Evolutionary conservation across 2,888 invertebrate species (phyloP).

Genomic region (Drosophila acutilabella): DNA sequence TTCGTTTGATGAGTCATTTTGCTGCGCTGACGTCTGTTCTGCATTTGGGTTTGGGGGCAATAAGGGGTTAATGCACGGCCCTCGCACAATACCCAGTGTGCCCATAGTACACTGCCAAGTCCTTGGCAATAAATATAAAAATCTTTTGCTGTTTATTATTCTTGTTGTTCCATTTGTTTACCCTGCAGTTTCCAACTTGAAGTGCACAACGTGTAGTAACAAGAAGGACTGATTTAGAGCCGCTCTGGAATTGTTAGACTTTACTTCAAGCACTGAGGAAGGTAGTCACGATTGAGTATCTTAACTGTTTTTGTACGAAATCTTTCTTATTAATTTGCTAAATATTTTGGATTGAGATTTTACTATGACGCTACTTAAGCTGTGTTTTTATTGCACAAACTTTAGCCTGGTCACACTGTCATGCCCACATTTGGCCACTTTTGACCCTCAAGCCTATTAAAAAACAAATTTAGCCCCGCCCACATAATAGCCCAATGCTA

Average conservation of each 20-base stretch:
- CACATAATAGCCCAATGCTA: conserved; percentile 38
- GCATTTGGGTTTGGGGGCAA: conserved; percentile 34
- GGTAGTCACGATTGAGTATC: conserved; percentile 1
- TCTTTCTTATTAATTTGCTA: not conserved
- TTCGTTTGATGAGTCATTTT: conserved; percentile 76
- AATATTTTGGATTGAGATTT: not conserved
- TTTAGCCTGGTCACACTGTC: conserved; percentile 4
- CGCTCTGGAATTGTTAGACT: conserved; percentile 18
- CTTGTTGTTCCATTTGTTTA: conserved; percentile 36
- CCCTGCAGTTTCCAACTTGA: conserved; percentile 47
- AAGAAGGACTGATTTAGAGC: conserved; percentile 39
- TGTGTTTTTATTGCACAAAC: not conserved
- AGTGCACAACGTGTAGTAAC: conserved; percentile 21
- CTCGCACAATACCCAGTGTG: conserved; percentile 24
- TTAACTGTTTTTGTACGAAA: not conserved
- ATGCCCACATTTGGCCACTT: conserved; percentile 14
- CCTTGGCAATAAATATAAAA: conserved; percentile 78
- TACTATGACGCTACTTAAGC: no score
- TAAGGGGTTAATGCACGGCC: conserved; percentile 79
- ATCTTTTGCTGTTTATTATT: conserved; percentile 68
- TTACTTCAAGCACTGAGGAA: conserved; percentile 12
- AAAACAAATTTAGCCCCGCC: conserved; percentile 40
- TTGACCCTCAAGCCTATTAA: conserved; percentile 41
- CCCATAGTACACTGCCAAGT: conserved; percentile 42
- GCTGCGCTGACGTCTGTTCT: conserved; percentile 49